phyloP scores from a whole-genome alignment of 2,113 vertebrate genomes.

The Monopterus albus region DNA sequence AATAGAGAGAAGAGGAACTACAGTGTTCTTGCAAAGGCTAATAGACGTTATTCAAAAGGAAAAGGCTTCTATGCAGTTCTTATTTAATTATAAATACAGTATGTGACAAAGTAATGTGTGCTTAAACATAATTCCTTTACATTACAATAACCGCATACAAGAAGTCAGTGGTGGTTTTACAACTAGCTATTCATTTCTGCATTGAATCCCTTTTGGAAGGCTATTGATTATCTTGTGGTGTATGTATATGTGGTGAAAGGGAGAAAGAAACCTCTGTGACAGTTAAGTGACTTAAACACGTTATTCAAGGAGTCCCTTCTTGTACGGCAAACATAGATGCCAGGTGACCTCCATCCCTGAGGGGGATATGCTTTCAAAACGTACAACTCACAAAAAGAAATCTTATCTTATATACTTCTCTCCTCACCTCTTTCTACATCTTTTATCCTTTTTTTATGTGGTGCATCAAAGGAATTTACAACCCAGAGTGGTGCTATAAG shows the following conservation, averaged over 20 bases:
- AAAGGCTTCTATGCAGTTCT: too few relatives aligned
- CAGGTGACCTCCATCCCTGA: constrained; percentile 36
- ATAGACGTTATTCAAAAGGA: not conserved
- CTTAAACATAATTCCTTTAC: constrained; percentile 33
- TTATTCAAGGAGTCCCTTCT: not conserved
- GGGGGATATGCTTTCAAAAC: constrained; percentile 26
- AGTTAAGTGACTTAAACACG: not conserved
- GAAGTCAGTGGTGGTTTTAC: constrained; percentile 45
- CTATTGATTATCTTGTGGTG: constrained; percentile 72
- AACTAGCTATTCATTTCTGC: constrained; percentile 68
- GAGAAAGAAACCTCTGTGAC: constrained; percentile 29
- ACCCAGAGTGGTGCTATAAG: constrained; percentile 45
- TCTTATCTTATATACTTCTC: constrained; percentile 56
- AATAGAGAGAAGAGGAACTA: not conserved
- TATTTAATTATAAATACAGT: too few relatives aligned
- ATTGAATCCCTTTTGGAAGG: constrained; percentile 71
- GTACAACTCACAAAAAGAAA: constrained; percentile 37
- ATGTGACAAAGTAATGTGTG: too few relatives aligned
- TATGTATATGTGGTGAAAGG: constrained; percentile 18
- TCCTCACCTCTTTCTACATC: constrained; percentile 61
- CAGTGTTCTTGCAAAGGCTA: not conserved
- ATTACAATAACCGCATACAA: constrained; percentile 27
- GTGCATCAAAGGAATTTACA: constrained; percentile 64
- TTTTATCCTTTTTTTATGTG: constrained; percentile 64
- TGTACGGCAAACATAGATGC: not conserved